A percentile compares a stretch with the other conserved stretches of the same genome.
These are phyloP conservation scores for Gymnogyps californianus DNA, from an alignment of 2,113 vertebrate species.

Conservation along the genomic window DNA sequence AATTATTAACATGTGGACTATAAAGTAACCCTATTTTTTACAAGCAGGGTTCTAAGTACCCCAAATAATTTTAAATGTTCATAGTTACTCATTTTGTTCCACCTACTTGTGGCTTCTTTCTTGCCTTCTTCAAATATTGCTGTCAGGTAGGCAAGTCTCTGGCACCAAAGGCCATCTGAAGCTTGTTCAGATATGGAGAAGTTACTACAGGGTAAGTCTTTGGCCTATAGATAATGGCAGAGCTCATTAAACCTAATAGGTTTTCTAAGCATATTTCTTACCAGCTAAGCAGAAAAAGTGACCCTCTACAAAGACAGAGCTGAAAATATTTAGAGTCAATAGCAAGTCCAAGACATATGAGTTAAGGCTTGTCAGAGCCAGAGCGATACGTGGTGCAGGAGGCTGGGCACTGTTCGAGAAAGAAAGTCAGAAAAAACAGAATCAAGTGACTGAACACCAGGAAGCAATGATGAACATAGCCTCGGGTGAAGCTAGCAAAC, in stretches of 20 bases:
- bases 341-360: neutral
- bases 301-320: neutral
- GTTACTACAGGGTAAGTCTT: neutral
- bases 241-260: neutral
- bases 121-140: neutral
- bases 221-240: neutral
- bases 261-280: neutral
- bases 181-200: neutral
- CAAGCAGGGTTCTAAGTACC: neutral
- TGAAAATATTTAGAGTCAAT: neutral
- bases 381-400: neutral
- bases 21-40: neutral
- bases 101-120: neutral
- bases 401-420: neutral
- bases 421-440: neutral
- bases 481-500: neutral
- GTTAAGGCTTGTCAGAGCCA: neutral
- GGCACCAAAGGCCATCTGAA: neutral
- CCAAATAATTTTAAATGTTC: neutral
- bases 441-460: neutral
- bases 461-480: neutral
- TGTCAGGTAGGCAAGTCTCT: neutral
- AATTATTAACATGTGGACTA: neutral
- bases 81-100: neutral
- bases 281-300: neutral